Conservation (phyloP, 35 echinoderm and acorn worm genomes). For the Nesometra sesokonis region DNA sequence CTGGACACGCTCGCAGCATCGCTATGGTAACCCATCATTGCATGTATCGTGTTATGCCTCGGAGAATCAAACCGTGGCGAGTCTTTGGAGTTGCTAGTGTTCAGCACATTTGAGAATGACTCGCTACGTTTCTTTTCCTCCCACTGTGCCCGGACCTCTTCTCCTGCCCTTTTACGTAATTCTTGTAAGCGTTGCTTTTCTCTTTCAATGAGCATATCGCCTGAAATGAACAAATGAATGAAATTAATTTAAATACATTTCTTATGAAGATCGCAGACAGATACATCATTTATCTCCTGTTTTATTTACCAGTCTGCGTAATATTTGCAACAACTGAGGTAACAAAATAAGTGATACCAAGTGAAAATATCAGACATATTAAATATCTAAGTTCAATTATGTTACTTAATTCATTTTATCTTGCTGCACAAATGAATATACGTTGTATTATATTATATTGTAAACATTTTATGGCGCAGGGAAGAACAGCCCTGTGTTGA, state of each 20-base stretch:
- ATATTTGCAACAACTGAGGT: too few relatives aligned
- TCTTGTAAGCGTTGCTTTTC: constrained; percentile 62
- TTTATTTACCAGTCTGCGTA: background rate
- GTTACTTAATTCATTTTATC: too few relatives aligned
- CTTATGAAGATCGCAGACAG: background rate
- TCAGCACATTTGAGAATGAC: background rate
- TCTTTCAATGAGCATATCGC: constrained; percentile 72
- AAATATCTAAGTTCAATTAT: too few relatives aligned
- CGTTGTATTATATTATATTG: too few relatives aligned
- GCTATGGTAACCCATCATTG: constrained; percentile 23
- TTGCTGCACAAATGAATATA: too few relatives aligned
- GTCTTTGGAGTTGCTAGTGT: background rate
- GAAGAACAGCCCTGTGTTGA: too few relatives aligned
- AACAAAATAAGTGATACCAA: too few relatives aligned
- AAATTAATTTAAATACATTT: background rate
- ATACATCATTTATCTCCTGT: background rate
- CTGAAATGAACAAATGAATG: constrained; percentile 26
- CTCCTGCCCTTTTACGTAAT: constrained; percentile 36
- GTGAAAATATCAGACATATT: too few relatives aligned
- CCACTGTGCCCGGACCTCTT: constrained; percentile 65
- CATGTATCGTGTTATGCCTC: background rate
- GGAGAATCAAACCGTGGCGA: constrained; percentile 3
- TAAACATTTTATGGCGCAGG: too few relatives aligned
- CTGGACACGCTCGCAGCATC: constrained; percentile 91
- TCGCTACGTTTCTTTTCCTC: constrained; percentile 38